phyloP scores from a whole-genome alignment of 2,888 invertebrate species.

The Apamea epomidion region DNA sequence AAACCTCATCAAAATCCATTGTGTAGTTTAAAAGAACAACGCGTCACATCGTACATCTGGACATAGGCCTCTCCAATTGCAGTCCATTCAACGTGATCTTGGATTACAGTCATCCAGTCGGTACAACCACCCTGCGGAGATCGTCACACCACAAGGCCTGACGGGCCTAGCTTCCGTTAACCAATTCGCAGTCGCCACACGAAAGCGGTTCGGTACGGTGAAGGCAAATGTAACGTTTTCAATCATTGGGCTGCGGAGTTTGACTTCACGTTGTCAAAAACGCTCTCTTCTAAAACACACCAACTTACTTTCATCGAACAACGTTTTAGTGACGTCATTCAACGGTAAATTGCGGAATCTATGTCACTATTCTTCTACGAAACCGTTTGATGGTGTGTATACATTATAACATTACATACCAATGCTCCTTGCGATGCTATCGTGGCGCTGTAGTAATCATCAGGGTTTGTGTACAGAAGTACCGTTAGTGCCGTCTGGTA shows the following conservation, averaged over 20 bases:
- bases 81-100: neutral
- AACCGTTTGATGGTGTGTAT: neutral
- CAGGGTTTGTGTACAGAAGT: constrained; percentile 88
- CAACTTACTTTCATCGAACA: too few relatives aligned
- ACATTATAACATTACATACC: constrained; percentile 75
- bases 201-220: too few relatives aligned
- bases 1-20: too few relatives aligned
- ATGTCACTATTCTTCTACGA: too few relatives aligned
- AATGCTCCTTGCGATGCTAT: constrained; percentile 91
- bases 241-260: too few relatives aligned
- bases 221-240: too few relatives aligned
- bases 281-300: too few relatives aligned
- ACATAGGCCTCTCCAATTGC: neutral
- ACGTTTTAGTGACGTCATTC: too few relatives aligned
- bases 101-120: neutral
- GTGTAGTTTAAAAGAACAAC: too few relatives aligned
- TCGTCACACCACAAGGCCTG: neutral
- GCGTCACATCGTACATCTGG: neutral
- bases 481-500: constrained; percentile 92
- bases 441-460: constrained; percentile 91
- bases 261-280: too few relatives aligned
- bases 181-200: neutral
- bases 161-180: neutral
- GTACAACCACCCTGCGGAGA: neutral
- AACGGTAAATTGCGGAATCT: too few relatives aligned